Percentiles rank a stretch among this genome's conserved stretches.
These are phyloP conservation scores for Corvus cornix DNA, from an alignment of 2,113 vertebrate species.

Conservation along the genomic window DNA sequence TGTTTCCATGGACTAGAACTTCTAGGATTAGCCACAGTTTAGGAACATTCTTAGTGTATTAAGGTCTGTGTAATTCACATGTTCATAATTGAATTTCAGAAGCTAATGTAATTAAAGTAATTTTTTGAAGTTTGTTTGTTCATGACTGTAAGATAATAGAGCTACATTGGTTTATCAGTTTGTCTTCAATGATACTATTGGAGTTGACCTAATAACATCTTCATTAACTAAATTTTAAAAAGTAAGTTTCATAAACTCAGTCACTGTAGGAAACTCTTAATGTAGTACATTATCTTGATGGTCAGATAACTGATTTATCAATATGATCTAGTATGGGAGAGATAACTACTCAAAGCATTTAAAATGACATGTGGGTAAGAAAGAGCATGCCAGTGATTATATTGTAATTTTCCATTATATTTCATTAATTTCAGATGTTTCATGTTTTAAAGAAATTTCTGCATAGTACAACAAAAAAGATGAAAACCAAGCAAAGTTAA, in stretches of 20 bases:
- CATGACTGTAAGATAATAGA: not conserved
- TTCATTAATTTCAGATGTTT: not conserved
- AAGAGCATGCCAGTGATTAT: not conserved
- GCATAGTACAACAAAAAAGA: not conserved
- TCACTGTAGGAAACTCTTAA: not conserved
- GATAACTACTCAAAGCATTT: not conserved
- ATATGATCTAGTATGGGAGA: not conserved
- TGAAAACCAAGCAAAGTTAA: not conserved
- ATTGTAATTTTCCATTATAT: not conserved
- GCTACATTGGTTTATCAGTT: not conserved
- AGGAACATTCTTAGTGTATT: not conserved
- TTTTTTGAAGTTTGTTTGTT: not conserved
- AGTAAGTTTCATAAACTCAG: not conserved
- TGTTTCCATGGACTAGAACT: not conserved
- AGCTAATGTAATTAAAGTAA: not conserved
- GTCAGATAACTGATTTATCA: not conserved
- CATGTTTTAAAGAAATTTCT: not conserved
- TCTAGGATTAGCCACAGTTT: not conserved
- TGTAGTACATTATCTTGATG: not conserved
- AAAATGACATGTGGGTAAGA: not conserved
- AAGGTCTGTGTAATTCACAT: not conserved
- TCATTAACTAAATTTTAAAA: not conserved
- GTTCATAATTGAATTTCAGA: not conserved
- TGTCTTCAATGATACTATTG: not conserved
- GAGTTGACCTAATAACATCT: not conserved